These are phyloP conservation scores for Eupithecia exiguata DNA, from an alignment of 2,888 invertebrate species.

Conservation along the genomic window DNA sequence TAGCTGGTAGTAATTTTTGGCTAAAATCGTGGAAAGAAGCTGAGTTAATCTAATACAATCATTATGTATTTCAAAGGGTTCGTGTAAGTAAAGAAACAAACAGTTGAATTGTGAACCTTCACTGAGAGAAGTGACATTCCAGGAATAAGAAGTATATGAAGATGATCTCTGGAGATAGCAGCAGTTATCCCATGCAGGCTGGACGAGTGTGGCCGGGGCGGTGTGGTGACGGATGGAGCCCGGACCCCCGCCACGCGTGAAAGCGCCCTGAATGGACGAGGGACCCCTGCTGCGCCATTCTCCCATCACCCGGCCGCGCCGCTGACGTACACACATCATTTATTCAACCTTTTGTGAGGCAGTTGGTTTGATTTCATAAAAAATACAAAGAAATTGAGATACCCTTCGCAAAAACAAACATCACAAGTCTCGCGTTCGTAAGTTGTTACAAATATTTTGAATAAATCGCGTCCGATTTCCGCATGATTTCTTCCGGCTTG, in stretches of 20 bases:
- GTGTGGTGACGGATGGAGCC: conserved; percentile 48
- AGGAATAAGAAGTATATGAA: background rate
- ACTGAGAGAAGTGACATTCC: background rate
- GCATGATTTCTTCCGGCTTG: conserved; percentile 59
- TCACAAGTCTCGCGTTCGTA: conserved; percentile 37
- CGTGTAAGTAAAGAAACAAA: background rate
- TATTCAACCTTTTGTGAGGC: conserved; percentile 66
- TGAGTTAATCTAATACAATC: background rate
- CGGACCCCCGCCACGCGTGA: conserved; percentile 66
- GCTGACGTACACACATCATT: conserved; percentile 69
- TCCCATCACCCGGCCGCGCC: conserved; percentile 55
- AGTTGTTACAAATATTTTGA: conserved; percentile 68
- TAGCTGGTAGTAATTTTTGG: background rate
- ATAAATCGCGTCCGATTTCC: conserved; percentile 64
- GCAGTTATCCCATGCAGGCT: background rate
- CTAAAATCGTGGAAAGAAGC: background rate
- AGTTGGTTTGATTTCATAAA: conserved; percentile 63
- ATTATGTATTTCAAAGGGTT: background rate
- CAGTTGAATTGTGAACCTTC: too few relatives aligned
- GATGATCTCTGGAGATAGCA: conserved; percentile 9
- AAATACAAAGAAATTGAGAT: conserved; percentile 49
- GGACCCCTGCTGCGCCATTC: conserved; percentile 73
- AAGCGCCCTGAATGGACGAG: conserved; percentile 61
- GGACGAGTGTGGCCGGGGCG: background rate
- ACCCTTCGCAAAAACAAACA: conserved; percentile 47